Evolutionary conservation across 2,888 invertebrate genomes (phyloP).

Genomic region (Diaphora mendica): DNA sequence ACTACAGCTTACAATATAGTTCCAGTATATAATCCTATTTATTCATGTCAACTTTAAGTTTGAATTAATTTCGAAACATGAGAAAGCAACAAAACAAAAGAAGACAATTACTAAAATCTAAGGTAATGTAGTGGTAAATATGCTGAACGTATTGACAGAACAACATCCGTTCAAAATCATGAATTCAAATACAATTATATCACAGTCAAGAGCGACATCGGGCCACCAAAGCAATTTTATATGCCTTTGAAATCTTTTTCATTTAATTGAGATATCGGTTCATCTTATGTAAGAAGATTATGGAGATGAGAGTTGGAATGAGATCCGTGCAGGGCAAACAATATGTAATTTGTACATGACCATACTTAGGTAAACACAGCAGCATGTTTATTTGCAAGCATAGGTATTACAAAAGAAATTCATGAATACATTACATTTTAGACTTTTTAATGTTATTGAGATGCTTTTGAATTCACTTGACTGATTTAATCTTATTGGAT

Average conservation of each 20-base stretch:
- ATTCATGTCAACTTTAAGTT: too few relatives aligned
- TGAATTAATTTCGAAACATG: too few relatives aligned
- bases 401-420: slow-evolving; percentile 15
- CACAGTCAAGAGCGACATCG: not conserved
- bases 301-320: slow-evolving; percentile 42
- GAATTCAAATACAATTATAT: not conserved
- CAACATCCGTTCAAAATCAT: not conserved
- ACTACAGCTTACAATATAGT: too few relatives aligned
- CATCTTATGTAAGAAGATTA: slow-evolving; percentile 15
- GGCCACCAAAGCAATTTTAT: not conserved
- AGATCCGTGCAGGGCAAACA: slow-evolving; percentile 31
- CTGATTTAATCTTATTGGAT: not conserved
- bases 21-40: too few relatives aligned
- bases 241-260: not conserved
- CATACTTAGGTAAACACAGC: slow-evolving; percentile 34
- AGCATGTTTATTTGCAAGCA: slow-evolving; percentile 33
- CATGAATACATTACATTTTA: slow-evolving; percentile 17
- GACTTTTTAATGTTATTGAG: not conserved
- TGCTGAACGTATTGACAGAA: not conserved
- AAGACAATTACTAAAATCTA: too few relatives aligned
- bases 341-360: slow-evolving; percentile 10
- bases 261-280: not conserved
- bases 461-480: not conserved
- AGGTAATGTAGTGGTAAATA: too few relatives aligned
- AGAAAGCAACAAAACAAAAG: too few relatives aligned